These are phyloP conservation scores for Serranus cabrilla DNA, from an alignment of 2,797 vertebrate species.

Conservation along the genomic window DNA sequence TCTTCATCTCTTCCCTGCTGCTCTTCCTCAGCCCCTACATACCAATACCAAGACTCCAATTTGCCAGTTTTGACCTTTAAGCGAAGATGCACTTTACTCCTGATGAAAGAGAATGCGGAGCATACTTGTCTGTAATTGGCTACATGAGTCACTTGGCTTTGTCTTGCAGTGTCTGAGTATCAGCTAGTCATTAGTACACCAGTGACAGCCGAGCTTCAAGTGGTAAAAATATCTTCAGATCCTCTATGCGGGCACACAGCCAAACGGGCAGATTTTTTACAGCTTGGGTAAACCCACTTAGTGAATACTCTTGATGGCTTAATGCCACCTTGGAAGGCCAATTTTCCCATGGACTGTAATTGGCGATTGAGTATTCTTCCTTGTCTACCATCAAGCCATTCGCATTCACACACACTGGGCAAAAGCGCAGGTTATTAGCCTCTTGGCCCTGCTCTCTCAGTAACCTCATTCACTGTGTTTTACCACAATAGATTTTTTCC, in stretches of 20 bases:
- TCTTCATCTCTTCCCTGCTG: conserved; percentile 24
- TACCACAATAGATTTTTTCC: conserved; percentile 49
- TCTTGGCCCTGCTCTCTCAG: conserved; percentile 32
- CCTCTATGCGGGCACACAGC: conserved; percentile 45
- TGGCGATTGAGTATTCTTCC: conserved; percentile 61
- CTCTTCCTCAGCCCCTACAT: conserved; percentile 30
- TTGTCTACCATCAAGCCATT: conserved; percentile 44
- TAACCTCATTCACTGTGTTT: conserved; percentile 50
- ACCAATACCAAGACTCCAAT: conserved; percentile 40
- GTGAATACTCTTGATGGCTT: conserved; percentile 61
- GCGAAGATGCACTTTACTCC: conserved; percentile 70
- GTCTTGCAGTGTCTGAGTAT: conserved; percentile 57
- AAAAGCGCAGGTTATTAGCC: conserved; percentile 60
- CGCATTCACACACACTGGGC: conserved; percentile 37
- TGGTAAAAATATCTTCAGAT: conserved; percentile 67
- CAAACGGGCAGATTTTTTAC: conserved; percentile 56
- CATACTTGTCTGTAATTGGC: conserved; percentile 74
- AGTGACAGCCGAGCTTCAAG: conserved; percentile 55
- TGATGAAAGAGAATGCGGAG: conserved; percentile 54
- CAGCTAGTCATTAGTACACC: conserved; percentile 63
- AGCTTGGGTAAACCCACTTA: conserved; percentile 62
- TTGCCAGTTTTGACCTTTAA: conserved; percentile 72
- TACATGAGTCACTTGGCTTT: conserved; percentile 73
- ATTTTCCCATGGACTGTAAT: conserved; percentile 63
- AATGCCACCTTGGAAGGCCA: conserved; percentile 54